Percentiles rank a stretch among this genome's conserved stretches.
These are phyloP conservation scores for Theocolax elegans DNA, from an alignment of 1,140 invertebrate species.

Conservation along the genomic window DNA sequence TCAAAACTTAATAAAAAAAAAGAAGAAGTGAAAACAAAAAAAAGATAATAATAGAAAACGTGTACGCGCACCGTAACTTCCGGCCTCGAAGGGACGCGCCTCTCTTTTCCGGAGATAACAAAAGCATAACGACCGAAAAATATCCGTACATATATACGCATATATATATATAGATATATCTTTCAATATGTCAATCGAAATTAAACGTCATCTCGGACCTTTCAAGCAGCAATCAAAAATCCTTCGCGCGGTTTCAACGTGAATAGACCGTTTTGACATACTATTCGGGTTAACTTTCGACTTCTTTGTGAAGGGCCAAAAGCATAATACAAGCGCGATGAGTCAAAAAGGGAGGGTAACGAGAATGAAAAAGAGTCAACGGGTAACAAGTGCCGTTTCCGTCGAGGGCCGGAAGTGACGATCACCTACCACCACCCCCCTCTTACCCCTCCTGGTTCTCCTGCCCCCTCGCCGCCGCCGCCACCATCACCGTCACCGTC, in stretches of 20 bases:
- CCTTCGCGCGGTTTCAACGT: background rate
- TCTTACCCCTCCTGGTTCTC: constrained; percentile 34
- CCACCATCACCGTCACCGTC: constrained; percentile 37
- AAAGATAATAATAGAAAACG: no score
- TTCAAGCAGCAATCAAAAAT: constrained; percentile 4
- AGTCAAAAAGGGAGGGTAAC: constrained; percentile 19
- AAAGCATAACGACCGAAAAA: background rate
- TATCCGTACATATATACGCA: no score
- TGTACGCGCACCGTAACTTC: no score
- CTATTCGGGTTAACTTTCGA: background rate
- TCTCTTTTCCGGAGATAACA: background rate
- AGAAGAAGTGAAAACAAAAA: no score
- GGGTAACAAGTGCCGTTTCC: constrained; percentile 57
- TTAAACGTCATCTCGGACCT: background rate
- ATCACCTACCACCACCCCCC: constrained; percentile 48
- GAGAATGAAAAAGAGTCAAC: background rate
- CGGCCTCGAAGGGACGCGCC: background rate
- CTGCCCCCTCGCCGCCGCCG: no score
- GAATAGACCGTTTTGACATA: constrained; percentile 22
- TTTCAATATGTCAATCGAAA: background rate
- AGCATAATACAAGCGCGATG: constrained; percentile 13
- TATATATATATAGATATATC: background rate
- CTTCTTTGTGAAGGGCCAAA: constrained; percentile 1
- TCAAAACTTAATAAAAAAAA: no score
- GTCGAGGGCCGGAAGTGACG: constrained; percentile 56